Evolutionary conservation across 2,113 vertebrate genomes (phyloP), one percentile per base, ranked within the genome.

Genomic region (Coracopsis vasa): DNA sequence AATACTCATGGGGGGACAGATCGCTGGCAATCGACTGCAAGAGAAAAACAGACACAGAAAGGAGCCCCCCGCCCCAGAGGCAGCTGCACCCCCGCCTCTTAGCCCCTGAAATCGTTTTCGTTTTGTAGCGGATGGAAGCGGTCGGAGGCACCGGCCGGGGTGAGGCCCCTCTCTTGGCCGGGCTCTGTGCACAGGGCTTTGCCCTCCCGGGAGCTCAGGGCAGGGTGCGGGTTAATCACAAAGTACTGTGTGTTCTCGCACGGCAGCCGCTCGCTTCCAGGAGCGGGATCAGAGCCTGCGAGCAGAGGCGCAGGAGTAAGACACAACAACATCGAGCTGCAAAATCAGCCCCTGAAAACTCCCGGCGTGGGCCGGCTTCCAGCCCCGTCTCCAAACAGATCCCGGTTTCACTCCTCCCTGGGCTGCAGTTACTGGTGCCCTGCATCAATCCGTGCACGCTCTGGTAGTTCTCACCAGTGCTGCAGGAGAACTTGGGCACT

Each of bases 391-490:
- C 83, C 72, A 58, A 61, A 41, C 72, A 70, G 42, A 61, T 54
- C 80, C 80, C 89, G 24, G 54, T 44, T 33, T 73, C 16, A 1
- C 17, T 74, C 27, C n/a, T 58, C 23, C 42, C 64, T 2, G 24
- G 10, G 13, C 53, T 86, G 93, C 71, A 27, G 45, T 70, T 73
- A 61, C 71, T 28, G 75, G 62, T 82, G 72, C 31, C 35, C 39
- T 8, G 2, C 10, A 64, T 45, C 23, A 2, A 19, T 9, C 35
- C 5, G 2, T 51, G 62, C 3, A 0, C 2, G 35, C 28, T 47
- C 50, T 11, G 75, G 44, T 24, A 4, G 53, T 11, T 87, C 16
- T n/a, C 41, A 13, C 25, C 0, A 0, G 31, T 33, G 56, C 56
- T 4, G 11, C 41, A 14, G 42, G 51, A 35, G n/a, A 3, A 20